Base-by-base conservation (phyloP, 1,140 invertebrate genomes). In the Aphis craccivora region DNA sequence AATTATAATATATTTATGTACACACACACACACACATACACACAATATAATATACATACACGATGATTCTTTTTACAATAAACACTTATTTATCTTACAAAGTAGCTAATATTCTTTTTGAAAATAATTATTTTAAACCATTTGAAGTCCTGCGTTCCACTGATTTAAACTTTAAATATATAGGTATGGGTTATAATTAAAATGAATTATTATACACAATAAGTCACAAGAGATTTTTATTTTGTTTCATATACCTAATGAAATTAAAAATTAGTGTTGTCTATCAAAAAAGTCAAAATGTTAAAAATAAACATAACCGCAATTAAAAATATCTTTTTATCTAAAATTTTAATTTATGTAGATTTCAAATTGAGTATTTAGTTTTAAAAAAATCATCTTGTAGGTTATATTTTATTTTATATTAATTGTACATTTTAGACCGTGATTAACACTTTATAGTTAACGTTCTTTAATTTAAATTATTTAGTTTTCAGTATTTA, bases 361-460 rank as follows among this genome's bases (percentile, higher is more conserved):
- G 14, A 51, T 2, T 51, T 51, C 14, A 51, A 51, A 51, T 51
- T 51, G 48, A 14, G 30, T 30, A 6, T 18, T 76, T 5, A 18
- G 60, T 76, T 14, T 76, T 20, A 76, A 76, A 76, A 51, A 76
- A n/a, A 14, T n/a, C 60, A 76, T n/a, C 14, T 5, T 76, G n/a
- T 76, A n/a, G 18, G 14, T n/a, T n/a, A 18, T 35, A n/a, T 14
- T 76, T 35, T 76, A 76, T 76, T 76, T 76, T 76, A n/a, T 14
- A 43, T 30, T 18, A 40, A 40, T 30, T 87, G 11, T 18, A 87
- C 43, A 43, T 87, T 87, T 87, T 11, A 87, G 11, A 35, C 86
- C 86, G 14, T 88, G 43, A 88, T 88, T 88, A 88, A 43, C 30
- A 48, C 43, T 51, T 48, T 88, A 88, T 88, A 88, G 35, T 88